Evolutionary conservation across 2,888 invertebrate genomes (phyloP).

Genomic region (Cantharis flavilabris): DNA sequence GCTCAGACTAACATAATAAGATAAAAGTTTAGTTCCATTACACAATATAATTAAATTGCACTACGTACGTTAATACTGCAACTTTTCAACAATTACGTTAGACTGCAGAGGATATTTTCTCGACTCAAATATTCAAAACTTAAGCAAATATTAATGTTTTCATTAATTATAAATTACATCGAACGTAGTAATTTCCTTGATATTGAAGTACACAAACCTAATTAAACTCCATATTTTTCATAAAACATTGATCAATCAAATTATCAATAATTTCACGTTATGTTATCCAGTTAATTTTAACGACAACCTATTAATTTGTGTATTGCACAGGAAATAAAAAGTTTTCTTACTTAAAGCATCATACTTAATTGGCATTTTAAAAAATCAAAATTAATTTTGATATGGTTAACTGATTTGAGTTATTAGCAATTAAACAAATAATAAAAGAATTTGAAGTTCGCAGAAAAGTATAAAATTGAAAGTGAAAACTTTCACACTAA

Average conservation of each 20-base stretch:
- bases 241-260: neutral
- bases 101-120: neutral
- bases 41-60: neutral
- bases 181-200: neutral
- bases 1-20: neutral
- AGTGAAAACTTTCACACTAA: conserved; percentile 18
- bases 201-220: neutral
- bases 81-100: neutral
- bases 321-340: neutral
- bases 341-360: neutral
- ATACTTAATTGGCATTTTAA: neutral
- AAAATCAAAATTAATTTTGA: neutral
- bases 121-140: neutral
- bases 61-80: neutral
- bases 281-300: too few species aligned
- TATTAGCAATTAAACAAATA: neutral
- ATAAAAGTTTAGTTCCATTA: too few species aligned
- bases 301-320: neutral
- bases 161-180: neutral
- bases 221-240: too few species aligned
- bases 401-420: neutral
- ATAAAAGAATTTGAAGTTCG: neutral
- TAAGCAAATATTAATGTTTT: neutral
- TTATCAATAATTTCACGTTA: neutral
- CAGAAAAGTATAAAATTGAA: conserved; percentile 5